Conservation (phyloP, 2,888 invertebrate genomes). For the Pharmacophagus antenor region DNA sequence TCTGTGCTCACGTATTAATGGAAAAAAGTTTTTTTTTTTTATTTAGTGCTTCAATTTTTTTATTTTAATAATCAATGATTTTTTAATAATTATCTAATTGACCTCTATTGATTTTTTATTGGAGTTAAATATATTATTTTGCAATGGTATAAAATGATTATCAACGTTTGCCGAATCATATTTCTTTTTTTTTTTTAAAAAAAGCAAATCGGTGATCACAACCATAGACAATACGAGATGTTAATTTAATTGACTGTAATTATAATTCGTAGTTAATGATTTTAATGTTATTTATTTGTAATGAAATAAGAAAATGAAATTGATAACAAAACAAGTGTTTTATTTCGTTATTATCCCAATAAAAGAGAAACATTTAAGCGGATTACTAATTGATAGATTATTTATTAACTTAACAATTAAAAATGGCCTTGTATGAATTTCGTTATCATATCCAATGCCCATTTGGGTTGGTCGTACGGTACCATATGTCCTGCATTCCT, state of each 20-base stretch:
- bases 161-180: neutral
- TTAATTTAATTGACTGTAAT: slow-evolving; percentile 23
- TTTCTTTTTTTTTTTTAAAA: slow-evolving; percentile 1
- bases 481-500: slow-evolving; percentile 90
- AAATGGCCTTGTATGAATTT: slow-evolving; percentile 69
- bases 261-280: slow-evolving; percentile 20
- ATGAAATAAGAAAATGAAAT: slow-evolving; percentile 10
- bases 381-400: neutral
- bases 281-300: slow-evolving; percentile 27
- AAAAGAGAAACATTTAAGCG: neutral
- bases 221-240: slow-evolving; percentile 7
- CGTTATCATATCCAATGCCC: slow-evolving; percentile 79
- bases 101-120: neutral
- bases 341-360: neutral
- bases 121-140: neutral
- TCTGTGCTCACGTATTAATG: too few relatives aligned
- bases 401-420: slow-evolving; percentile 13
- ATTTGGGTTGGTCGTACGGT: slow-evolving; percentile 81
- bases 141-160: neutral
- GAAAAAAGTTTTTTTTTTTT: too few relatives aligned
- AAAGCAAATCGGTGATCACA: slow-evolving; percentile 2
- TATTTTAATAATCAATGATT: neutral
- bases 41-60: neutral
- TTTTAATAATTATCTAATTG: neutral
- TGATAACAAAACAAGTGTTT: neutral